Evolutionary conservation across 1,140 invertebrate species (phyloP).

Genomic region (Anastrepha obliqua): DNA sequence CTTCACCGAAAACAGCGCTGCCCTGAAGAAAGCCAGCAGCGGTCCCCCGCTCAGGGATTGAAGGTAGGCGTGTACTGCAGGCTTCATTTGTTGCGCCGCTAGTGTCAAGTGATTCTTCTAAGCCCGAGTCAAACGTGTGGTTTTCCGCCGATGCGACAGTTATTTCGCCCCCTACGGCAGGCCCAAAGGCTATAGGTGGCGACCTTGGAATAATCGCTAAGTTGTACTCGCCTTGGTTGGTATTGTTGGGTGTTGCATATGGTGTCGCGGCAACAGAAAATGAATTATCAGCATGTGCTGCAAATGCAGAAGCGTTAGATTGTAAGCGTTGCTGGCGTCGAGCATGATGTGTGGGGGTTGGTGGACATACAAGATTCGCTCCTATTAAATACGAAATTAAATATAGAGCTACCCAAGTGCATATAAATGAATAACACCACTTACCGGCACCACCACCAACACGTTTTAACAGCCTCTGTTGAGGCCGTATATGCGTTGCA

Average conservation of each 20-base stretch:
- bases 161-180: constrained; percentile 54
- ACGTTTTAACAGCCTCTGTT: constrained; percentile 77
- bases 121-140: neutral
- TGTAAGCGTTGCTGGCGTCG: constrained; percentile 74
- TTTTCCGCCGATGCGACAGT: constrained; percentile 65
- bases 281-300: constrained; percentile 65
- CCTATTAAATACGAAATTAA: constrained; percentile 60
- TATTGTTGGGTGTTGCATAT: constrained; percentile 62
- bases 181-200: constrained; percentile 55
- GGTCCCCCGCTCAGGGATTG: constrained; percentile 83
- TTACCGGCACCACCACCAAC: constrained; percentile 74
- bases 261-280: neutral
- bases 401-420: constrained; percentile 53
- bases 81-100: constrained; percentile 22
- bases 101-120: neutral
- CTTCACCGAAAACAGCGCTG: constrained; percentile 76
- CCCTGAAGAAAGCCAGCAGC: constrained; percentile 63
- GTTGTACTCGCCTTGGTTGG: constrained; percentile 68
- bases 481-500: constrained; percentile 75
- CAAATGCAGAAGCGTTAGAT: constrained; percentile 64
- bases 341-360: constrained; percentile 88
- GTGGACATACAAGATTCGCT: constrained; percentile 80
- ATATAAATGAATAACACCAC: neutral
- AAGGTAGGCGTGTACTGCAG: constrained; percentile 83
- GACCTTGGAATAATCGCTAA: constrained; percentile 61